Percentiles rank a stretch among this genome's conserved stretches.
Conservation (phyloP, 2,797 vertebrate species). For the Salarias fasciatus region DNA sequence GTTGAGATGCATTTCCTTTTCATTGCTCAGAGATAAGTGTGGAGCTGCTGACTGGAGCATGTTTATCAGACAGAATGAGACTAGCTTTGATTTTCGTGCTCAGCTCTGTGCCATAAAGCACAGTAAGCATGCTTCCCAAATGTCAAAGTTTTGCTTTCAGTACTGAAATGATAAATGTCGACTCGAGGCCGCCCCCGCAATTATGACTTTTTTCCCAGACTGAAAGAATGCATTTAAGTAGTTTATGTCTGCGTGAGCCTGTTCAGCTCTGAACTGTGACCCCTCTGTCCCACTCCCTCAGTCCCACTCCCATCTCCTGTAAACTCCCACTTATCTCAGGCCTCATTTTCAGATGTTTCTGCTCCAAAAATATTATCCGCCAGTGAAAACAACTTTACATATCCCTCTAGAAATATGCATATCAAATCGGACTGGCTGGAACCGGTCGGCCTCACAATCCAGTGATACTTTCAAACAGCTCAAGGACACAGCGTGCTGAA, state of each 20-base stretch:
- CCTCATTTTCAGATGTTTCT: constrained; percentile 27
- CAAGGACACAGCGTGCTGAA: constrained; percentile 10
- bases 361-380: constrained; percentile 32
- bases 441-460: not conserved
- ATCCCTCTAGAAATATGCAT: constrained; percentile 4
- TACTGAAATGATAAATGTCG: constrained; percentile 23
- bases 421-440: constrained; percentile 29
- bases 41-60: no score
- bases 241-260: constrained; percentile 46
- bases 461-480: not conserved
- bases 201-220: constrained; percentile 61
- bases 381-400: constrained; percentile 22
- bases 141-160: not conserved
- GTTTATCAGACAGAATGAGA: not conserved
- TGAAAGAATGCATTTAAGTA: constrained; percentile 54
- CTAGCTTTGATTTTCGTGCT: not conserved
- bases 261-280: constrained; percentile 51
- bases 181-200: not conserved
- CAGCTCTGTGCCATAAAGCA: constrained; percentile 4
- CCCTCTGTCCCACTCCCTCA: constrained; percentile 47
- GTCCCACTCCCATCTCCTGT: constrained; percentile 48
- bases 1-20: no score
- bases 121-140: not conserved
- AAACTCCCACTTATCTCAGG: constrained; percentile 45
- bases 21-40: no score